Base-by-base conservation (phyloP, 2,113 vertebrate genomes). In the Carettochelys insculpta region DNA sequence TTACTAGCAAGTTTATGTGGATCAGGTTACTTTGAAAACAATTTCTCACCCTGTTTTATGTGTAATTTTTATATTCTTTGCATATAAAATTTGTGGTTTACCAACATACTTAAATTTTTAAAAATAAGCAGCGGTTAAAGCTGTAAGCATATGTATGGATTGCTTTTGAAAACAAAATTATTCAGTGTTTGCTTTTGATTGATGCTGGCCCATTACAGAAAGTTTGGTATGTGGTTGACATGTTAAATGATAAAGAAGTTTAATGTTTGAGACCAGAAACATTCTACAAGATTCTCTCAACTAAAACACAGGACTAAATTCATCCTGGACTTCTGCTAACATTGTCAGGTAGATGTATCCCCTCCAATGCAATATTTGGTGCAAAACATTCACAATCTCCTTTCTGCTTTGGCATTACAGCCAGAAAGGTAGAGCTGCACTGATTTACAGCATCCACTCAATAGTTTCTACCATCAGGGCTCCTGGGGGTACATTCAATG, bases 401-500 rank as follows among this genome's bases (percentile, higher is more conserved):
- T n/a, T 38, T 41, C 47, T 0, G 0, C 71, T 43, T 4, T 0
- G 0, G 48, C 22, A 7, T 20, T 24, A 12, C 25, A 75, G 71
- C 43, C 6, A 12, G 45, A 27, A n/a, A 27, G 5, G 4, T 12
- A 1, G 0, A 10, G 29, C 45, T 4, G 3, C 1, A 0, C 8
- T 0, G 3, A 11, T 52, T 8, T 6, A 47, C 50, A 19, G 82
- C 41, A 47, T 16, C 83, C 78, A 25, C 52, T 2, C 31, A 22
- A 25, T n/a, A 58, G n/a, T 2, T 19, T 76, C 82, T 54, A 41
- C 58, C 54, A 2, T 13, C 34, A 25, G 11, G 27, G 20, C 75
- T 47, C 10, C 9, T n/a, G 6, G 2, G 4, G 45, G 11, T 2
- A 3, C 52, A 2, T 2, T 1, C 29, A 11, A 50, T 0, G 0